phyloP scores from a whole-genome alignment of 2,888 invertebrate species.

The Synergus itoensis region DNA sequence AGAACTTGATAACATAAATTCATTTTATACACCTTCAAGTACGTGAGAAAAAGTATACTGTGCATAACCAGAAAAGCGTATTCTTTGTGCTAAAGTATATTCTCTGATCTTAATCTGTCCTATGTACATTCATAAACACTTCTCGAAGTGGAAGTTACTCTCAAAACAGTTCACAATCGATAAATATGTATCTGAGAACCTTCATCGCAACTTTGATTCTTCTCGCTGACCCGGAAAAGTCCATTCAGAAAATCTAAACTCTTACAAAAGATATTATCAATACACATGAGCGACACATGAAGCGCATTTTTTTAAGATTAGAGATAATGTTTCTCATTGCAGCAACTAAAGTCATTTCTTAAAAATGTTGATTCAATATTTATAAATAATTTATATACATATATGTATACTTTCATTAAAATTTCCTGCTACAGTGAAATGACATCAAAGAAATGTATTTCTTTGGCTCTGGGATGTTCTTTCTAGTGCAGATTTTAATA shows the following conservation, averaged over 20 bases:
- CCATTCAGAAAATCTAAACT: constrained; percentile 44
- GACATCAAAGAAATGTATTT: not conserved
- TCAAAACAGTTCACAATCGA: not conserved
- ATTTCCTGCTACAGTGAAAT: too few relatives aligned
- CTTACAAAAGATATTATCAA: not conserved
- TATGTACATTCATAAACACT: not conserved
- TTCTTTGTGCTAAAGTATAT: not conserved
- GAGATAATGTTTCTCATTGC: not conserved
- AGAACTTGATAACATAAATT: not conserved
- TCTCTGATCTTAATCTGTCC: not conserved
- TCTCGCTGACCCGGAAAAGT: constrained; percentile 52
- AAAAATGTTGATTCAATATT: not conserved
- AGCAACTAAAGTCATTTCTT: not conserved
- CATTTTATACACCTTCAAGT: not conserved
- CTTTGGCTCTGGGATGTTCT: not conserved
- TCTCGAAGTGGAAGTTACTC: not conserved
- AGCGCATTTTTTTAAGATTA: not conserved
- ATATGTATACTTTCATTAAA: too few relatives aligned
- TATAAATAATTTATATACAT: too few relatives aligned
- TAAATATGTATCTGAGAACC: constrained; percentile 5
- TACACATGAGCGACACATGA: not conserved
- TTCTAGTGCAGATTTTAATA: not conserved
- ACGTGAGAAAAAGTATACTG: not conserved
- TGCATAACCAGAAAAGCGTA: not conserved
- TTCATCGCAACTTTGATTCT: constrained; percentile 46